Conservation (phyloP, 2,888 invertebrate genomes). For the Dasysyrphus albostriatus region DNA sequence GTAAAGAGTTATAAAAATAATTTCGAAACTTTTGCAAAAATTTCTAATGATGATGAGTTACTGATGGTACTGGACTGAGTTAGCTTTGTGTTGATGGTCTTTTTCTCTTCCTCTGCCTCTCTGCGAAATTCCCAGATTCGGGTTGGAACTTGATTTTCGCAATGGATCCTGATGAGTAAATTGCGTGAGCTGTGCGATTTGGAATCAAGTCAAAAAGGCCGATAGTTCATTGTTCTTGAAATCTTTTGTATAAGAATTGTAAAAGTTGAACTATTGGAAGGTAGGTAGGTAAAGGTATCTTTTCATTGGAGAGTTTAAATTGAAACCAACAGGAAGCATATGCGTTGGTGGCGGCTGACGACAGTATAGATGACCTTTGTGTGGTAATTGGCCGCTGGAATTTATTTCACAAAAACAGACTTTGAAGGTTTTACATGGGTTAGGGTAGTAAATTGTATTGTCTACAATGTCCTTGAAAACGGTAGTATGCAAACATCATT, state of each 20-base stretch:
- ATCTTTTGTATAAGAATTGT: constrained; percentile 41
- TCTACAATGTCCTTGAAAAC: constrained; percentile 46
- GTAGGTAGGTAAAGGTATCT: no score
- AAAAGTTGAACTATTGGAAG: background rate
- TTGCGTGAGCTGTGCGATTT: constrained; percentile 69
- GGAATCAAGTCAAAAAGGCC: constrained; percentile 63
- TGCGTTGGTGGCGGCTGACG: constrained; percentile 34
- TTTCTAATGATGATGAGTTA: constrained; percentile 75
- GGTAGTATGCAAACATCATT: constrained; percentile 62
- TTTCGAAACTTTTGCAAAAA: constrained; percentile 57
- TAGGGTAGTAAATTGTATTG: constrained; percentile 29
- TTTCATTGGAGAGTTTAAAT: background rate
- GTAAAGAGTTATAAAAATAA: constrained; percentile 40
- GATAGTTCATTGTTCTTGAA: constrained; percentile 45
- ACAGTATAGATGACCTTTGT: constrained; percentile 8
- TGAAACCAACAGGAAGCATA: constrained; percentile 60
- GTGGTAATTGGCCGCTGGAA: constrained; percentile 8
- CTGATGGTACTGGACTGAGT: constrained; percentile 63
- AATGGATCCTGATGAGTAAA: constrained; percentile 64
- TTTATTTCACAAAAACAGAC: background rate
- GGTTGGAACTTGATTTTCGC: constrained; percentile 41
- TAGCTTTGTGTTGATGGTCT: background rate
- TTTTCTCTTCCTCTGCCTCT: constrained; percentile 4
- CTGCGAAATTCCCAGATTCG: constrained; percentile 55
- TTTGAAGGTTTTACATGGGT: constrained; percentile 16